Base-by-base conservation (phyloP, 1,140 invertebrate species). In the Littorina saxatilis region DNA sequence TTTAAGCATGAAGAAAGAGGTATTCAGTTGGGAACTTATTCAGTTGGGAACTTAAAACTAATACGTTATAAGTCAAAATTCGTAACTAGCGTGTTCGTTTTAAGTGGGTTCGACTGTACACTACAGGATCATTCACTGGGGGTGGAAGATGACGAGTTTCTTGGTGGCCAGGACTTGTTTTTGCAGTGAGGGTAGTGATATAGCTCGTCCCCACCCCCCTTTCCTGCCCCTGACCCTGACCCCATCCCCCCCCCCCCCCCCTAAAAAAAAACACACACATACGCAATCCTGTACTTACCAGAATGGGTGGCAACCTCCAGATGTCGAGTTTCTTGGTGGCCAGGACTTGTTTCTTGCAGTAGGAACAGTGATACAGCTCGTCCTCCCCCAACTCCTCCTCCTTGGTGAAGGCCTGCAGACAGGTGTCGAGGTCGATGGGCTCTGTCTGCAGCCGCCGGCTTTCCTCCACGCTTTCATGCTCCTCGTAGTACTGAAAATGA, bases 241-340 rank as follows among this genome's bases (percentile, higher is more conserved):
- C n/a, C n/a, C n/a, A n/a, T n/a, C n/a, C n/a, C n/a, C n/a, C n/a
- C n/a, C n/a, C n/a, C n/a, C n/a, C n/a, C n/a, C n/a, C n/a, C n/a
- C n/a, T n/a, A n/a, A n/a, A n/a, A n/a, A 63, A 4, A 63, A 27
- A 63, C 61, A 63, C n/a, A 63, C 61, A 58, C 43, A 47, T 17
- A 58, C 20, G 5, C 17, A 27, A 15, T 58, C 55, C 23, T n/a
- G n/a, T 5, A 93, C 94, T 93, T 87, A 97, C 96, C 87, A 98
- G 92, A 86, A 98, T 95, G 11, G 96, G 96, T 82, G 97, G 97
- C 81, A 97, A 91, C 82, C 96, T 94, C 96, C 97, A 98, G 73
- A 98, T 96, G 91, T 98, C 96, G 86, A 98, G 93, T 91, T 96
- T 97, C 92, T 98, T 98, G 35, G 95, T 95, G 39, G 97, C 96